Evolutionary conservation across 1,140 invertebrate genomes (phyloP), one percentile per base, ranked within the genome.

Genomic region (Orius insidiosus): DNA sequence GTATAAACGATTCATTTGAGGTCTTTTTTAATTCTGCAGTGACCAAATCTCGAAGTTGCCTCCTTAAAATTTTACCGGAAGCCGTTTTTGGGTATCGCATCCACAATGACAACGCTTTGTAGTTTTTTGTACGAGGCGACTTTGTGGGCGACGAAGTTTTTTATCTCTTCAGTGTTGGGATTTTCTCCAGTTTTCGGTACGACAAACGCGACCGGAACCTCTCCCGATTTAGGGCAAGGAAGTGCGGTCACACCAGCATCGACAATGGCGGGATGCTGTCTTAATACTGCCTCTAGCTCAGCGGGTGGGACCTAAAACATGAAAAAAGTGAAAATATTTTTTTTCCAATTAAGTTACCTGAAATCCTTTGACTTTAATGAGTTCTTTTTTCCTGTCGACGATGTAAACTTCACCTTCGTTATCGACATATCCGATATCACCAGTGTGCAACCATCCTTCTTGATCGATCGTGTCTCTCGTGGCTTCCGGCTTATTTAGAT

Each of bases 321-420:
- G 7, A 53, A 11, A 30, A 43, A 35, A 11, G 5, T 2, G 35
- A 13, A 15, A n/a, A n/a, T n/a, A n/a, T n/a, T n/a, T 13, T 36
- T 36, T 3, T 4, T 13, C 14, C 3, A 36, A 36, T 15, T 10
- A 36, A 3, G n/a, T 55, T 60, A 77, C 76, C 68, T 85, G 81
- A 55, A 73, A 75, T 44, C 73, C 78, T 62, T 83, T 82, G 54
- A 76, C 80, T 58, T 85, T 85, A 45, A 85, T 85, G 3, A 85
- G 59, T 56, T 85, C 80, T 56, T 85, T 85, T 0, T 81, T 59
- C 32, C 82, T 61, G 56, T 85, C 83, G 1, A 80, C 75, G 51
- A 85, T 72, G 48, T 70, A 80, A 54, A 84, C 71, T 51, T 67
- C 72, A 3, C 71, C 73, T 2, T 80, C 68, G 2, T 69, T 56